Evolutionary conservation across 2,888 invertebrate species (phyloP), one percentile per base, ranked within the genome.

Genomic region (Thera britannica): DNA sequence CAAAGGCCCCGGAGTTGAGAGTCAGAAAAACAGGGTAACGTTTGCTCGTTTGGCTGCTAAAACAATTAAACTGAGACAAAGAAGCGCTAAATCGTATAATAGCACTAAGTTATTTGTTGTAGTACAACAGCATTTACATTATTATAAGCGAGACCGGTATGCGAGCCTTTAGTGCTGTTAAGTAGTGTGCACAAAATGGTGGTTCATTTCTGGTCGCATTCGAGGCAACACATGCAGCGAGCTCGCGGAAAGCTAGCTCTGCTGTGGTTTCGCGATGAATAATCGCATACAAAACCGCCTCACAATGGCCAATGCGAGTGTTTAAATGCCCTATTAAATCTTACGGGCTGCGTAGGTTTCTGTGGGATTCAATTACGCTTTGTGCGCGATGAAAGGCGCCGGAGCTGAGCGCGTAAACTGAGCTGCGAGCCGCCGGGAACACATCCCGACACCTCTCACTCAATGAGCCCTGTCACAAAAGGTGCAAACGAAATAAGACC

Each of bases 301-400:
- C 85, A 92, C 92, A 92, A 93, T 93, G 86, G 91, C 92, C 93
- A 93, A 93, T 93, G 93, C 90, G 90, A 92, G 89, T 91, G 90
- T 92, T 92, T 92, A 93, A 93, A 93, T 93, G 89, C 93, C 93
- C 93, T 93, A 93, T 93, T 93, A 93, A 93, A 93, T 91, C 91
- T 92, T 92, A 89, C 88, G 83, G 88, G 82, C 88, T 90, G 89
- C 92, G 90, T 92, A 93, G 92, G 92, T 91, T 92, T 92, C 90
- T 90, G 92, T 88, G 89, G 92, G 92, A 93, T 93, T 93, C 93
- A 93, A 93, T 93, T 93, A 93, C 93, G 90, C 90, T 93, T 93
- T 93, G 93, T 93, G 86, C 82, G 79, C 88, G 90, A 89, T 93
- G 93, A 93, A 93, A 93, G 90, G 90, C 88, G 90, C 87, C 87